Evolutionary conservation across 2,113 vertebrate genomes (phyloP), one percentile per base, ranked within the genome.

Genomic region (Opisthocomus hoazin): DNA sequence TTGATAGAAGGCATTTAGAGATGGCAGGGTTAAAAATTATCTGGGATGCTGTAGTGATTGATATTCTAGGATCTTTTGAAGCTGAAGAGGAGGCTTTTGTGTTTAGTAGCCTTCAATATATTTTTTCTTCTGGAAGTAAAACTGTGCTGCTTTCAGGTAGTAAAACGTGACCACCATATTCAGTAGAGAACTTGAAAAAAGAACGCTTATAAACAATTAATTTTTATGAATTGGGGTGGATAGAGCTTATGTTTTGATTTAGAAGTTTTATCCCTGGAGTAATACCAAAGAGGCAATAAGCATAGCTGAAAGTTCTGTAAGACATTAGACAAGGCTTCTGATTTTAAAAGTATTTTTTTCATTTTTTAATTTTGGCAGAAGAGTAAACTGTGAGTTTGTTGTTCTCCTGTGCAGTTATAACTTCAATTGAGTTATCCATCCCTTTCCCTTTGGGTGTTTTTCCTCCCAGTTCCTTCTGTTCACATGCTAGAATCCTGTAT

Each of bases 1-100:
- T 46, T 65, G 58, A 76, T 19, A 66, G 27, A 81, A 58, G 14
- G 30, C n/a, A 39, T 85, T 68, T 75, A 89, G 56, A 69, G 56
- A 63, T 58, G 45, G 36, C 34, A 68, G 29, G 12, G 81, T 95
- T 96, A 95, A 96, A 93, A 95, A 89, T 96, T 93, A 89, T 32
- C 84, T 13, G 82, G 36, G 58, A 50, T 54, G 23, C 20, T 83
- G 5, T 63, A 82, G 2, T 24, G 29, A 45, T 71, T 71, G 74
- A 22, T 71, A 39, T 29, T 78, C 6, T 64, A 36, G 43, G 6
- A 56, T 45, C 11, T 56, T 87, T 78, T 39, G 30, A 66, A 71
- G 23, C 5, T 87, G 68, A 77, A 93, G 12, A 70, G 7, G 15
- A 32, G 15, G 18, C 5, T 70, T 61, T 54, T 63, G 6, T 71